Evolutionary conservation across 2,113 vertebrate genomes (phyloP).

Genomic region (Rhizomys pruinosus): DNA sequence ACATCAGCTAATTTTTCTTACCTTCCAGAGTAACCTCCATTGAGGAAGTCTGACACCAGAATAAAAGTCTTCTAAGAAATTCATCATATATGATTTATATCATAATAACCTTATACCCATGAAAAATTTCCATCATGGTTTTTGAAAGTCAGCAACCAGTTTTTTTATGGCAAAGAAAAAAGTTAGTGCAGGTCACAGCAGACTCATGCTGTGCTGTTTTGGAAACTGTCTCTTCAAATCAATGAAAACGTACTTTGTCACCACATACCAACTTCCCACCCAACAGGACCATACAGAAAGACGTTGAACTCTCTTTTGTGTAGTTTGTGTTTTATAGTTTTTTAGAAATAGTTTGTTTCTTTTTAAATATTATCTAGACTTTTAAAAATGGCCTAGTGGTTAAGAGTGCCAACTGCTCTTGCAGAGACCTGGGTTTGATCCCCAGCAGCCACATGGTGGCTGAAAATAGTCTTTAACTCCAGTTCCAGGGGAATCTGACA

Average conservation of each 20-base stretch:
- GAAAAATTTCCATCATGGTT: constrained; percentile 80
- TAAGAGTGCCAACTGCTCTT: too few relatives aligned
- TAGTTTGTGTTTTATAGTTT: constrained; percentile 73
- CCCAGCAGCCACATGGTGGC: too few relatives aligned
- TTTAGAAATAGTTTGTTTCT: constrained; percentile 18
- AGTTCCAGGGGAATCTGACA: too few relatives aligned
- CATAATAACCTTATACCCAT: constrained; percentile 75
- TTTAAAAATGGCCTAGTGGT: constrained; percentile 75
- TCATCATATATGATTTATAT: constrained; percentile 80
- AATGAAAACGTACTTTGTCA: constrained; percentile 1
- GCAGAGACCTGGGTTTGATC: too few relatives aligned
- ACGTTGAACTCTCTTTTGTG: neutral
- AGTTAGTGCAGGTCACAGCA: neutral
- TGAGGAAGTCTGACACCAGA: constrained; percentile 60
- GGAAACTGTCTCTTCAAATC: neutral
- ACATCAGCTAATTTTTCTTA: constrained; percentile 82
- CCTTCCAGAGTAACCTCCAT: constrained; percentile 81
- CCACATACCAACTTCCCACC: constrained; percentile 63
- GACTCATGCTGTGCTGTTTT: neutral
- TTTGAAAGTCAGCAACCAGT: constrained; percentile 82
- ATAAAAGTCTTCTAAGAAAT: constrained; percentile 81
- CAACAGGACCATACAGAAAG: constrained; percentile 62
- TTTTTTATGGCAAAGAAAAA: constrained; percentile 34
- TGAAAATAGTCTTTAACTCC: too few relatives aligned
- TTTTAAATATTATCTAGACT: constrained; percentile 66